Conservation (phyloP, 2,888 invertebrate genomes). For the Buathra laborator region DNA sequence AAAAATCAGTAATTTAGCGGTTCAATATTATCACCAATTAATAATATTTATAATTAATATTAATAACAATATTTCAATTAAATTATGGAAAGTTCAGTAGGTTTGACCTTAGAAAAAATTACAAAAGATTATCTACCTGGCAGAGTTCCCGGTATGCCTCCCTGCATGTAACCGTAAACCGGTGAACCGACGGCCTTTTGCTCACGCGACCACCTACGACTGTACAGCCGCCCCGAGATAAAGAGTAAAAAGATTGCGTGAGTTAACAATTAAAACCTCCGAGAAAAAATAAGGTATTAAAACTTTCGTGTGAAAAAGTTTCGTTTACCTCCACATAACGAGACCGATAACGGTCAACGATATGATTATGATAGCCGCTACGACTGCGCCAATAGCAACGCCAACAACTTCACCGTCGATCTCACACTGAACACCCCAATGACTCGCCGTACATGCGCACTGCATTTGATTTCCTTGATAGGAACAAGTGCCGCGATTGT, state of each 20-base stretch:
- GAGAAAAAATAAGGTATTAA: not conserved
- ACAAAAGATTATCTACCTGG: conserved; percentile 75
- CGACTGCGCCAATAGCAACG: conserved; percentile 95
- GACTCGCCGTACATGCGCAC: conserved; percentile 94
- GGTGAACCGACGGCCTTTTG: conserved; percentile 94
- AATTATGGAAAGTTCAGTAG: not conserved
- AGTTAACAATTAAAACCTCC: conserved; percentile 30
- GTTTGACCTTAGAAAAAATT: conserved; percentile 5
- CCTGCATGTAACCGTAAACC: conserved; percentile 94
- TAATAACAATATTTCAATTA: not conserved
- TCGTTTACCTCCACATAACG: conserved; percentile 94
- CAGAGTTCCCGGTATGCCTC: conserved; percentile 84
- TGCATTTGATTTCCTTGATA: conserved; percentile 91
- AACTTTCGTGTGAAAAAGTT: conserved; percentile 2
- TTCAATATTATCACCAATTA: not conserved
- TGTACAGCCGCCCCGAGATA: conserved; percentile 80
- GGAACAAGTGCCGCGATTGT: conserved; percentile 93
- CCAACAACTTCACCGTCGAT: conserved; percentile 97
- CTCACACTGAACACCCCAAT: conserved; percentile 95
- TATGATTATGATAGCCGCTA: conserved; percentile 95
- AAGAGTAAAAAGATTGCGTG: conserved; percentile 42
- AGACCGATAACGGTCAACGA: conserved; percentile 94
- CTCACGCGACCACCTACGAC: conserved; percentile 95
- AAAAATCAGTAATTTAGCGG: conserved; percentile 2
- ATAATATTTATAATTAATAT: not conserved